A percentile compares a stretch with the other conserved stretches of the same genome.
phyloP scores from a whole-genome alignment of 2,113 vertebrate species.

The Cercocebus atys region DNA sequence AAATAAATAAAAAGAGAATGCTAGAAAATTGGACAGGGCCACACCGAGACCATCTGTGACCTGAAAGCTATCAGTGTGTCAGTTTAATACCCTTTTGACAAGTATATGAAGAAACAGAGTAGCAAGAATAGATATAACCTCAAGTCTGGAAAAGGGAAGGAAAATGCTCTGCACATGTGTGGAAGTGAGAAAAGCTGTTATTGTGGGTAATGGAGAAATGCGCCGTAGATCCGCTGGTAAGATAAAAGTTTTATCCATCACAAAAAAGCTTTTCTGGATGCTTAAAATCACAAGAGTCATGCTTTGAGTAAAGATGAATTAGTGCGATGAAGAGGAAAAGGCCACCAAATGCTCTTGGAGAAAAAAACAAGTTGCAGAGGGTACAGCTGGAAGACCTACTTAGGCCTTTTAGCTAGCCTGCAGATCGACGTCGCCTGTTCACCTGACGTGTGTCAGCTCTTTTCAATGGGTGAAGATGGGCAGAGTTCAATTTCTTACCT shows the following conservation, averaged over 20 bases:
- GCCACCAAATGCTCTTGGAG: not conserved
- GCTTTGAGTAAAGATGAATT: conserved; percentile 1
- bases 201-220: not conserved
- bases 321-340: not conserved
- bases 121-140: not conserved
- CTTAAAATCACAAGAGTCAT: not conserved
- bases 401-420: not conserved
- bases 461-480: not conserved
- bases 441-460: not conserved
- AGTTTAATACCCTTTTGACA: not conserved
- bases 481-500: not conserved
- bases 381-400: not conserved
- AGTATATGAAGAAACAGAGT: not conserved
- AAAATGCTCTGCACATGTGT: not conserved
- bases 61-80: not conserved
- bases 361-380: not conserved
- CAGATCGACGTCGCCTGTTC: not conserved
- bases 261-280: not conserved
- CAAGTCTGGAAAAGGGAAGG: not conserved
- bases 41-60: not conserved
- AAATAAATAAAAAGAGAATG: not conserved
- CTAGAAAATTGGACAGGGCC: not conserved
- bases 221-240: not conserved
- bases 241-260: conserved; percentile 27
- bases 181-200: not conserved